A percentile compares a stretch with the other conserved stretches of the same genome.
Conservation (phyloP, 2,888 invertebrate species). For the Parapristionchus giblindavisi region DNA sequence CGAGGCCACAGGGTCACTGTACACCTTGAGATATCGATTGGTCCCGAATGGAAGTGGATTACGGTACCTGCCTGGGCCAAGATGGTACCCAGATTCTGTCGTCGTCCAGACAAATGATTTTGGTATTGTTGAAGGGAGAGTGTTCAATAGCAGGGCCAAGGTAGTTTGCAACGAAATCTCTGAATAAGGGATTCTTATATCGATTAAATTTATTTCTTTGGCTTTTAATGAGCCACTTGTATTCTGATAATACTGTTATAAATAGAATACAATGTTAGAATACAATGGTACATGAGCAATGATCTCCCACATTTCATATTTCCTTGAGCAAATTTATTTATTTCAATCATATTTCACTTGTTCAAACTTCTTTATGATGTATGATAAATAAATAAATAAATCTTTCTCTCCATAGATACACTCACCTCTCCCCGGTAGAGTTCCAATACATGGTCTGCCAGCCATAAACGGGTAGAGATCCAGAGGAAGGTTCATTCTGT, state of each 20-base stretch:
- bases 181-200: neutral
- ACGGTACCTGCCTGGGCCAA: conserved; percentile 19
- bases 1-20: conserved; percentile 3
- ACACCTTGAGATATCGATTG: neutral
- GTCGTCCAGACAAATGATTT: conserved; percentile 27
- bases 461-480: conserved; percentile 9
- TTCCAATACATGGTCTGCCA: conserved; percentile 38
- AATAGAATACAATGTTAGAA: too few relatives aligned
- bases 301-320: too few relatives aligned
- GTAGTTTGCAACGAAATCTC: conserved; percentile 3
- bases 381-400: neutral
- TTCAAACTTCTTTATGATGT: too few relatives aligned
- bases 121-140: conserved; percentile 7
- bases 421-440: conserved; percentile 30
- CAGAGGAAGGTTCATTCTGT: conserved; percentile 36
- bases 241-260: too few relatives aligned
- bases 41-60: neutral
- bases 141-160: conserved; percentile 23
- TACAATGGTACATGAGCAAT: too few relatives aligned
- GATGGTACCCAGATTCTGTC: conserved; percentile 20
- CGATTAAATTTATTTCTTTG: neutral
- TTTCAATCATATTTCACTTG: too few relatives aligned
- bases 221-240: neutral
- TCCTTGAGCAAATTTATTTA: too few relatives aligned
- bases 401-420: neutral